Conservation (phyloP, 2,888 invertebrate genomes). For the Anticlea derivata region DNA sequence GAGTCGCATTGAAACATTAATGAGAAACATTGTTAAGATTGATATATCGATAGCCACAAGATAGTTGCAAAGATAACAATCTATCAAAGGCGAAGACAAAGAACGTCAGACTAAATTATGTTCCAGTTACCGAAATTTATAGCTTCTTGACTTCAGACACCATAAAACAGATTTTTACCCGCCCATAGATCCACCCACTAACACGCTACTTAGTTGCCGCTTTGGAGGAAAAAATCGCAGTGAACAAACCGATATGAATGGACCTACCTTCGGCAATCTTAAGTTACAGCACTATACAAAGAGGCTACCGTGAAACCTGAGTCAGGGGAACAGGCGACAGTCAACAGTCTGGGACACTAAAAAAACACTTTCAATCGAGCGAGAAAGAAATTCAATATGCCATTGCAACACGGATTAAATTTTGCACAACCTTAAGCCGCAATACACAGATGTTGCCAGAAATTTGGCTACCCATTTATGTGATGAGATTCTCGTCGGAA, state of each 20-base stretch:
- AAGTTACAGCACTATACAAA: conserved; percentile 68
- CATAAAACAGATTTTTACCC: conserved; percentile 62
- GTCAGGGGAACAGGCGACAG: conserved; percentile 78
- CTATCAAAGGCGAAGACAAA: conserved; percentile 32
- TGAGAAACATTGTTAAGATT: conserved; percentile 23
- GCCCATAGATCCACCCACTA: conserved; percentile 66
- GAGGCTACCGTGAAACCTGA: conserved; percentile 80
- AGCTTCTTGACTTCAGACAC: conserved; percentile 45
- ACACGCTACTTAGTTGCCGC: conserved; percentile 55
- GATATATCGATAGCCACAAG: conserved; percentile 25
- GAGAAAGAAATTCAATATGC: conserved; percentile 78
- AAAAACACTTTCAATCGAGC: conserved; percentile 75
- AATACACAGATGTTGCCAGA: conserved; percentile 76
- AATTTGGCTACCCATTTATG: conserved; percentile 65
- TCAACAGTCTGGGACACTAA: conserved; percentile 66
- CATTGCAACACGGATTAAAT: conserved; percentile 75
- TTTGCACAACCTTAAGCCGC: conserved; percentile 74
- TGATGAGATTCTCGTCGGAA: conserved; percentile 56
- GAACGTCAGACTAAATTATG: conserved; percentile 37
- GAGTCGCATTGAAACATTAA: conserved; percentile 9
- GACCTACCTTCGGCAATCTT: conserved; percentile 57
- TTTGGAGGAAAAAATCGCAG: conserved; percentile 48
- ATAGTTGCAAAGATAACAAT: conserved; percentile 31
- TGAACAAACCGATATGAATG: conserved; percentile 63
- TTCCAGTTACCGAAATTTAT: conserved; percentile 40